phyloP scores from a whole-genome alignment of 2,888 invertebrate genomes.

The Pristionchus maxplancki region DNA sequence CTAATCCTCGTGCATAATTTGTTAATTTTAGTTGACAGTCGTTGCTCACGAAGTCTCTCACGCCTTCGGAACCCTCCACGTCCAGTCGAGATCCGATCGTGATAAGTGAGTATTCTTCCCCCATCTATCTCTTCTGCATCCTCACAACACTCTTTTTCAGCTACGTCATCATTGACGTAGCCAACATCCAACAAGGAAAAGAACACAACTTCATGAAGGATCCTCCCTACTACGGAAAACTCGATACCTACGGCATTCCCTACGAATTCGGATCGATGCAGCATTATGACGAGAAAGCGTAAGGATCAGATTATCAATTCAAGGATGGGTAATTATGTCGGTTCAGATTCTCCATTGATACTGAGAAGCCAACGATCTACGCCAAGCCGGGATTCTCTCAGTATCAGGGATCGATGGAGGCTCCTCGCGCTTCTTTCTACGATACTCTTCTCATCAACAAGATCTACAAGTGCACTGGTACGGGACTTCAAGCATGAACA shows the following conservation, averaged over 20 bases:
- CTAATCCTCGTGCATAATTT: neutral
- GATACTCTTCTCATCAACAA: conserved; percentile 46
- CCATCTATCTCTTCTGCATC: neutral
- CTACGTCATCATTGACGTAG: conserved; percentile 11
- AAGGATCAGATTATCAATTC: neutral
- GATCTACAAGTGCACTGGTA: conserved; percentile 47
- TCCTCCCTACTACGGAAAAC: neutral
- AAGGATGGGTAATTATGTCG: no score
- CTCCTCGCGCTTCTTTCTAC: conserved; percentile 42
- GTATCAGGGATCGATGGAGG: conserved; percentile 38
- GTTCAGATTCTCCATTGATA: conserved; percentile 1
- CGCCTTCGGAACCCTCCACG: conserved; percentile 47
- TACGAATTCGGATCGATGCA: conserved; percentile 51
- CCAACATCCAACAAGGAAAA: neutral
- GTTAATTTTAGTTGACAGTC: neutral
- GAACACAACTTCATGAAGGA: conserved; percentile 47
- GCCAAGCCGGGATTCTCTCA: neutral
- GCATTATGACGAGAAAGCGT: conserved; percentile 40
- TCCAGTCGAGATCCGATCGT: conserved; percentile 46
- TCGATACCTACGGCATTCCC: conserved; percentile 42
- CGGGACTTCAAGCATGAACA: neutral
- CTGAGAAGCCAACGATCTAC: conserved; percentile 19
- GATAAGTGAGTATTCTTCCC: conserved; percentile 21
- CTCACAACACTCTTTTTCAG: neutral
- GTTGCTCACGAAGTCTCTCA: conserved; percentile 45